Evolutionary conservation across 2,113 vertebrate genomes (phyloP), one percentile per base, ranked within the genome.

Genomic region (Sinocyclocheilus maitianheensis): DNA sequence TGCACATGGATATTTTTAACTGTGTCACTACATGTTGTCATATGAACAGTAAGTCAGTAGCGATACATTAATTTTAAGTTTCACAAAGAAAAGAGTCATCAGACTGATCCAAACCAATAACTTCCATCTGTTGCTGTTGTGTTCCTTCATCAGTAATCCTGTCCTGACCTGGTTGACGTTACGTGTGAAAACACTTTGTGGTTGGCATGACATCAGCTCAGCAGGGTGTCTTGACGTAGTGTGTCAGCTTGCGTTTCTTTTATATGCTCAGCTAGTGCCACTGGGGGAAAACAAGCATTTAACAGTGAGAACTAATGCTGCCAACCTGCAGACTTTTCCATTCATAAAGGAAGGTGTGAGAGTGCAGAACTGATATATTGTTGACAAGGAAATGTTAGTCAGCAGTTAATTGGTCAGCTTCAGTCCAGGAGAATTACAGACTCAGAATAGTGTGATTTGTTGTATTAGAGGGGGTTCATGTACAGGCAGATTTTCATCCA

Each of bases 341-440:
- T 84, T 76, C 63, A 69, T 74, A 79, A 84, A 87, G 63, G 12
- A n/a, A 79, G 37, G 55, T 24, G 55, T 84, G 22, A 43, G 46
- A 69, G 53, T 58, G 8, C 77, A 74, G n/a, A 63, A n/a, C 30
- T 48, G 20, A 60, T 85, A 55, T 89, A 43, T 60, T 77, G 34
- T 55, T 58, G 51, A 58, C 26, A 53, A 53, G 20, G 11, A 78
- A 58, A 78, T 58, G 24, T 34, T 34, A 34, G 51, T 20, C 4
- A 58, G 10, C 4, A 53, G 53, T 78, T 12, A 8, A 78, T 37
- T 37, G 26, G 6, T 30, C 12, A 16, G 6, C n/a, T 26, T 13
- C 1, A 18, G 75, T 77, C 7, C 24, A 53, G 24, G 46, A 69
- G 5, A 30, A 8, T 69, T 34, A 53, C 46, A 30, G 6, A 24